These are phyloP conservation scores for Taenioides sp. DNA, from an alignment of 2,797 vertebrate species.

Conservation along the genomic window DNA sequence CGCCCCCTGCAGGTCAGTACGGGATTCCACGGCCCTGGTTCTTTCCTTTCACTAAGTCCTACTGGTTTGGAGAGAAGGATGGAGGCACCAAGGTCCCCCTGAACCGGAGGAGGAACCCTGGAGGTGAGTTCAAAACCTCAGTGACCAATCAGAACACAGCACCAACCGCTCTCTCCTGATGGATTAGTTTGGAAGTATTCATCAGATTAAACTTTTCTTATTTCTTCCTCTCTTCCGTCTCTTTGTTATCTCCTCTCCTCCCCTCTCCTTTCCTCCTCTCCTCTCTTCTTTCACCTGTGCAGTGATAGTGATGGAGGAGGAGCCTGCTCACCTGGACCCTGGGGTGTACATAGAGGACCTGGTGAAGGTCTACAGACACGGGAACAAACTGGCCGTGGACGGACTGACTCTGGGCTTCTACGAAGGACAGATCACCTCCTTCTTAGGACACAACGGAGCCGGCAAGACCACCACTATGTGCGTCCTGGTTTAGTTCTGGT, in stretches of 20 bases:
- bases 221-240: neutral
- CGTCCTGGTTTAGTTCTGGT: slow-evolving; percentile 46
- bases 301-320: slow-evolving; percentile 91
- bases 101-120: slow-evolving; percentile 72
- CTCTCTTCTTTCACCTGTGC: neutral
- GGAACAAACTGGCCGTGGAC: slow-evolving; percentile 93
- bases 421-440: slow-evolving; percentile 95
- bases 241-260: neutral
- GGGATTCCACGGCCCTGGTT: slow-evolving; percentile 94
- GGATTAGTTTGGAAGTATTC: neutral
- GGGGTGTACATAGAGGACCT: slow-evolving; percentile 94
- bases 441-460: slow-evolving; percentile 95
- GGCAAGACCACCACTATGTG: slow-evolving; percentile 99
- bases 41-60: slow-evolving; percentile 91
- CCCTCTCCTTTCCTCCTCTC: no score
- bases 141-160: no score
- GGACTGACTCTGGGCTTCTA: slow-evolving; percentile 94
- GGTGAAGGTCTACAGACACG: slow-evolving; percentile 92
- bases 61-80: slow-evolving; percentile 87
- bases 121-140: slow-evolving; percentile 72
- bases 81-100: slow-evolving; percentile 51
- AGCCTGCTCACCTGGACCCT: slow-evolving; percentile 85
- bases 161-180: neutral
- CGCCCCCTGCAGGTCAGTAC: slow-evolving; percentile 84
- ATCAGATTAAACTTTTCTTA: neutral